Base-by-base conservation (phyloP, 2,797 vertebrate species). In the Argya squamiceps region DNA sequence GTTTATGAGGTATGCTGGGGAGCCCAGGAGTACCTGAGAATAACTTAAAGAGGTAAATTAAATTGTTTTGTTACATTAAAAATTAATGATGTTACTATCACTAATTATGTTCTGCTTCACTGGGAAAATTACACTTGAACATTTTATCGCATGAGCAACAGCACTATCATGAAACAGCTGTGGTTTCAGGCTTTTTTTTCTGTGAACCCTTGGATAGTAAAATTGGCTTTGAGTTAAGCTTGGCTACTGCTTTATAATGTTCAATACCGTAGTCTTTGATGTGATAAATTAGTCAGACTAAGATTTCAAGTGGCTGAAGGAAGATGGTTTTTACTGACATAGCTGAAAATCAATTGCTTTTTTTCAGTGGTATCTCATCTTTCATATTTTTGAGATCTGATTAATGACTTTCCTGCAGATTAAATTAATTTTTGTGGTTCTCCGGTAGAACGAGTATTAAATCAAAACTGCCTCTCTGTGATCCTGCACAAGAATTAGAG, bases 271-370 rank as follows among this genome's bases (percentile, higher is more conserved):
- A 44, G 32, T 91, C 75, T 93, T 95, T 93, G 70, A 36, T 88
- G 69, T 56, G n/a, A 85, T 73, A 73, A 91, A 75, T 85, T 68
- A 94, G 46, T 85, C 63, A 70, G 71, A 78, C 30, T 64, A 60
- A 53, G 8, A 15, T 73, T 88, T 92, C 52, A 88, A 76, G 69
- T 59, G 59, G 74, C 52, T 92, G 47, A 77, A 93, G 70, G n/a
- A 76, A 76, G 52, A 59, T 64, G 62, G 30, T 82, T 93, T 62
- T 70, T 84, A 67, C 74, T 93, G 84, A 76, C 56, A 9, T 63
- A 76, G 70, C 73, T 93, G 68, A 87, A 96, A 96, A 86, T 70
- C 80, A 84, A 15, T 69, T 88, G 55, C 41, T 71, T 43, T 84
- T 88, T 95, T 94, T 85, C 63, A 85, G 2, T 76, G 56, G 27